Evolutionary conservation across 2,888 invertebrate genomes (phyloP), one percentile per base, ranked within the genome.

Genomic region (Lithophane ornitopus): DNA sequence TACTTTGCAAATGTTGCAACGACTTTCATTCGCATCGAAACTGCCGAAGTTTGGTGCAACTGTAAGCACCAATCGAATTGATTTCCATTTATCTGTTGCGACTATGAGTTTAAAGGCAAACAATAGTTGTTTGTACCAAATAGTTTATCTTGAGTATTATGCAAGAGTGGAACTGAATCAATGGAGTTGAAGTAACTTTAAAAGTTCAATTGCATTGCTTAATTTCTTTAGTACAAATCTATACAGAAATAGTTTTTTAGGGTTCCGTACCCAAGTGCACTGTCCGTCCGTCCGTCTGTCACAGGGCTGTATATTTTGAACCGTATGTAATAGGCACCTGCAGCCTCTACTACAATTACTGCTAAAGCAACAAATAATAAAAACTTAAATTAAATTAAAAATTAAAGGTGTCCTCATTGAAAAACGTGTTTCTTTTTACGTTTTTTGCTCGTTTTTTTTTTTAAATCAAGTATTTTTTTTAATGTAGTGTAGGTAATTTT

Each of bases 21-120:
- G 49, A 69, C 76, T 75, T 75, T 66, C 68, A 65, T 77, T 83
- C 52, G 70, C 49, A 70, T 73, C 59, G 58, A 74, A 77, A 82
- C 72, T 74, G 70, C 65, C 44, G 34, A 84, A 85, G 76, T 84
- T 82, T 76, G 70, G 54, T 75, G 74, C 70, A 72, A 73, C 69
- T 75, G 49, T 41, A 66, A 78, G 77, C 78, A 79, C 73, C 78
- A 76, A 84, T 82, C 70, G 70, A 72, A 85, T 85, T 78, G 79
- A 72, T 80, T 80, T 78, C 74, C 77, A 81, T 87, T 84, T 79
- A 81, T 78, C 72, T 76, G 70, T 70, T 76, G 52, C 63, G 16
- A 76, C 70, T 72, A 73, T 73, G 72, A 70, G 62, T 81, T 73
- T 75, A 59, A 74, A 85, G 14, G 65, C 68, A 80, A 86, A 78